Evolutionary conservation across 2,797 vertebrate species (phyloP), one percentile per base, ranked within the genome.

Genomic region (Allobates femoralis): DNA sequence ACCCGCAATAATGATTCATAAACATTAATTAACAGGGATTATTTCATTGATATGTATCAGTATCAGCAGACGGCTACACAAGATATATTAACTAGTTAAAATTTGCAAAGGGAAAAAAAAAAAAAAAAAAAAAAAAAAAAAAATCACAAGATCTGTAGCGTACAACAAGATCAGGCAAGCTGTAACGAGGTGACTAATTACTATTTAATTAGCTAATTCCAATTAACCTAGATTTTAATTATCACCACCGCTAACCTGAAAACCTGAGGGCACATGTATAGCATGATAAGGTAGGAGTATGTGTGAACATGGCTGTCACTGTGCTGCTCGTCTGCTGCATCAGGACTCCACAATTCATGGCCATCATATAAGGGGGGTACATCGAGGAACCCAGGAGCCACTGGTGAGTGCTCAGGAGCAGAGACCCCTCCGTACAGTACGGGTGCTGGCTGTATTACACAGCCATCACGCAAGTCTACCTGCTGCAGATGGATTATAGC

Each of bases 221-320:
- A 87, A 79, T 79, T 87, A 83, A 84, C 86, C 81, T 58, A 84
- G 66, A 78, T 79, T 58, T 83, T 87, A 83, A 83, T 83, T 84
- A 83, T 84, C 81, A 46, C 55, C 28, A 78, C 62, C 46, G 16
- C 41, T 34, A 75, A 75, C 53, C 80, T 87, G 34, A 75, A 64
- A 30, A 55, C 79, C 28, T 55, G 37, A 41, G 46, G 66, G 67
- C 66, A 82, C 19, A 23, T 0, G 12, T 18, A 51, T 53, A 51
- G 60, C 41, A n/a, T 71, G 4, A 26, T 23, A 41, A n/a, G 23
- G 37, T 14, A 73, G 0, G 69, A 69, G 18, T 23, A 46, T 14
- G 69, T 16, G 69, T n/a, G 69, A 73, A 41, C 19, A 19, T 69
- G 4, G 3, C 67, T 37, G 37, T 21, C 19, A 26, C 10, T 26